Evolutionary conservation across 2,888 invertebrate species (phyloP).

Genomic region (Troilus luridus): DNA sequence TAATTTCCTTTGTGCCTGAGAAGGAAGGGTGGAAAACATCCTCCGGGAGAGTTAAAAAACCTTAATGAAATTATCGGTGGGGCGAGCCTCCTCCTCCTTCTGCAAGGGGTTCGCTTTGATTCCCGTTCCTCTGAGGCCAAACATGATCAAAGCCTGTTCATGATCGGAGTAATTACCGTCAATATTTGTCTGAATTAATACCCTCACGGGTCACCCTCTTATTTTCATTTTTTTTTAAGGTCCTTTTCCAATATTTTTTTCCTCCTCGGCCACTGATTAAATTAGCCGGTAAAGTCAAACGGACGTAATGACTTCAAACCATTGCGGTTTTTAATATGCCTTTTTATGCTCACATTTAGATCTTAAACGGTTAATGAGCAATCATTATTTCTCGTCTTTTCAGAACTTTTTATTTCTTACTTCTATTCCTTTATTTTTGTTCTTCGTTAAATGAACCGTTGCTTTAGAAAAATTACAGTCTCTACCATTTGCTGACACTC

Average conservation of each 20-base stretch:
- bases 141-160: constrained; percentile 34
- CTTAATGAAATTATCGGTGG: constrained; percentile 48
- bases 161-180: constrained; percentile 57
- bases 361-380: not conserved
- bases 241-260: constrained; percentile 7
- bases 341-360: not conserved
- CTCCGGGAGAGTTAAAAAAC: constrained; percentile 20
- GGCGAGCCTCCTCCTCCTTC: not conserved
- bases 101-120: not conserved
- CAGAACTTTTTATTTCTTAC: too few relatives aligned
- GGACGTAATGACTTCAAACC: constrained; percentile 12
- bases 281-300: not conserved
- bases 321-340: constrained; percentile 35
- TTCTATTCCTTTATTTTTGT: not conserved
- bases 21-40: constrained; percentile 39
- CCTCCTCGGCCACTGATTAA: not conserved
- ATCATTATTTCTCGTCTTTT: not conserved
- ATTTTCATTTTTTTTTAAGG: not conserved
- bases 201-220: not conserved
- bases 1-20: constrained; percentile 40
- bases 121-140: constrained; percentile 1
- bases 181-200: constrained; percentile 60
- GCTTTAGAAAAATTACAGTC: too few relatives aligned
- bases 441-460: not conserved
- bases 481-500: too few relatives aligned